A percentile compares a stretch with the other conserved stretches of the same genome.
These are phyloP conservation scores for Stenotaenia linearis DNA, from an alignment of 2,888 invertebrate genomes.

Conservation along the genomic window DNA sequence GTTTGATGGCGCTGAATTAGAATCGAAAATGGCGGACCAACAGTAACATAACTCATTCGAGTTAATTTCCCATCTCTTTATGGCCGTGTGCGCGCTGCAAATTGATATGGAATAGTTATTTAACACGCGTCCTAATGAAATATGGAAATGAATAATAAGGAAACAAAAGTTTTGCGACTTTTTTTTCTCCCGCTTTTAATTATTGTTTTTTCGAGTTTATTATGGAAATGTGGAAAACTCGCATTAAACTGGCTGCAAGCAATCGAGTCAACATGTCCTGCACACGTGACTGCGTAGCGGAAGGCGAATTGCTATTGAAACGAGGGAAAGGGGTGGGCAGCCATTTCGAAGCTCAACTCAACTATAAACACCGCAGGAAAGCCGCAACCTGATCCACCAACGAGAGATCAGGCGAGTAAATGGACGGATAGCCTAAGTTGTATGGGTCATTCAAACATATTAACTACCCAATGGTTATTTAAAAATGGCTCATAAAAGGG, in stretches of 20 bases:
- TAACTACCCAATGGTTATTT: constrained; percentile 1
- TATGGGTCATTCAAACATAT: not conserved
- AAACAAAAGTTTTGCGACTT: not conserved
- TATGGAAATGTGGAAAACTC: not conserved
- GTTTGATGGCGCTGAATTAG: not conserved
- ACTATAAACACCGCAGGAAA: constrained; percentile 19
- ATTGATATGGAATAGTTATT: constrained; percentile 7
- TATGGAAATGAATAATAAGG: not conserved
- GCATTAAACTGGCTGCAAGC: constrained; percentile 1
- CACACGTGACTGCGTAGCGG: not conserved
- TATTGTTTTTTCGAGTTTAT: not conserved
- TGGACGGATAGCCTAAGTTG: constrained; percentile 11
- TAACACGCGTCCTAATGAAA: not conserved
- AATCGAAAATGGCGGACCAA: not conserved
- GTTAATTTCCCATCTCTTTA: not conserved
- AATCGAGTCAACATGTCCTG: constrained; percentile 6
- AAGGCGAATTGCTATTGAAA: constrained; percentile 10
- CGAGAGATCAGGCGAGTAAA: constrained; percentile 2
- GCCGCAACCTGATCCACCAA: constrained; percentile 19
- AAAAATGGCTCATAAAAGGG: not conserved
- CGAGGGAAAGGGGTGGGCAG: constrained; percentile 8
- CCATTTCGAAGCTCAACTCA: constrained; percentile 7
- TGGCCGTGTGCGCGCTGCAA: not conserved
- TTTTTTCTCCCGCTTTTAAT: not conserved
- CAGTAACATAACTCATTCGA: not conserved